Evolutionary conservation across 2,888 invertebrate genomes (phyloP).

Genomic region (Aphidoletes aphidimyza): DNA sequence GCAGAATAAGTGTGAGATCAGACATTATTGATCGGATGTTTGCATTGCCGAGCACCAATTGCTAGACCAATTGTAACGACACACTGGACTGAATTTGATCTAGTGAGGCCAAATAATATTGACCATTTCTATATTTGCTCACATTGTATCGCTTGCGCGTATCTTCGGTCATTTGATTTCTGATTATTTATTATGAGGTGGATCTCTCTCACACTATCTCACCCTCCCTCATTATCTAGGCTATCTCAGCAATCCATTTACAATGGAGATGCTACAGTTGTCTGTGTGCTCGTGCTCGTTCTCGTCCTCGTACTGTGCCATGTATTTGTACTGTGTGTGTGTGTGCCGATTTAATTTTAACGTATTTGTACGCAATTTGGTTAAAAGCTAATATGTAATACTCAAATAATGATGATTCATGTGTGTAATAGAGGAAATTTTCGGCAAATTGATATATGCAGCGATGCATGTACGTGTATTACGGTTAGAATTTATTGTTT

Average conservation of each 20-base stretch:
- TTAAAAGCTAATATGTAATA: conserved; percentile 36
- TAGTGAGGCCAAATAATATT: conserved; percentile 1
- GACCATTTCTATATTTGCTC: neutral
- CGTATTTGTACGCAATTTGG: conserved; percentile 35
- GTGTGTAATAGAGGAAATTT: conserved; percentile 23
- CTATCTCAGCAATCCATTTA: no score
- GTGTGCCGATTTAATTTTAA: conserved; percentile 37
- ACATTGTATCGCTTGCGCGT: neutral
- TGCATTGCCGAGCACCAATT: neutral
- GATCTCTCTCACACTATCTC: neutral
- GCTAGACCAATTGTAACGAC: neutral
- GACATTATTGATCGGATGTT: conserved; percentile 33
- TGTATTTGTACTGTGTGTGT: neutral
- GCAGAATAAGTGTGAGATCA: no score
- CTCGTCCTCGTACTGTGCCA: neutral
- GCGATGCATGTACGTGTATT: conserved; percentile 38
- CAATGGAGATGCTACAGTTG: no score
- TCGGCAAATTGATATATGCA: conserved; percentile 39
- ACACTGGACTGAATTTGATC: neutral
- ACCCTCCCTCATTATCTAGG: no score
- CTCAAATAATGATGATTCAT: conserved; percentile 45
- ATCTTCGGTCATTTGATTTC: conserved; percentile 18
- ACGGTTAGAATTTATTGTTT: conserved; percentile 26
- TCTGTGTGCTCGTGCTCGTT: neutral
- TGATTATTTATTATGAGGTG: conserved; percentile 3